Evolutionary conservation across 2,113 vertebrate species (phyloP), one percentile per base, ranked within the genome.

Genomic region (Sphyrna mokarran): DNA sequence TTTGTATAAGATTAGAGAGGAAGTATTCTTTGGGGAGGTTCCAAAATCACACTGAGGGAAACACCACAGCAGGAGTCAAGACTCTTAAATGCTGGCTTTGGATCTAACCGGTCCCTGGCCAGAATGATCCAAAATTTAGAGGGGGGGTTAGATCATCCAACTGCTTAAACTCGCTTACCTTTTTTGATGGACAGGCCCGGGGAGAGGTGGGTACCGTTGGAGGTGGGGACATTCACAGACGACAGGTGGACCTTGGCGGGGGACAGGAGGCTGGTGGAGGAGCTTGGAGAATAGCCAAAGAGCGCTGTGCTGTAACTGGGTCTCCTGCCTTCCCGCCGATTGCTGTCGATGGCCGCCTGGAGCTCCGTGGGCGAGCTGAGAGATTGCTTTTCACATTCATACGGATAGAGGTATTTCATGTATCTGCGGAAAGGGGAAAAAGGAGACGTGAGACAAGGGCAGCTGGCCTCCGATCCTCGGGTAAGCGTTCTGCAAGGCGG

Each of bases 371-470:
- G 99, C 96, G 99, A 99, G 96, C 99, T 99, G 97, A 99, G 97
- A 0, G 98, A 98, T 95, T 99, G 99, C 98, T 99, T 99, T 97
- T 99, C 98, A 48, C 99, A 99, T 97, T 99, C 99, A 0, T 99
- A 99, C 13, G 98, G 98, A 9, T 99, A 99, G 1, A 99, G 97
- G 96, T 99, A 99, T 97, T 99, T 99, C 99, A 99, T 99, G 96
- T 98, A 98, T 97, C 98, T 98, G 96, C 3, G 58, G 83, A 78
- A 68, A 85, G 95, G 43, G 78, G 37, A 9, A 63, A 10, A 95
- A 54, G 95, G 96, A 69, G 29, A 23, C 16, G 11, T 54, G 1
- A 4, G 2, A 54, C 48, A 54, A 54, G 48, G 3, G 48, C 3
- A 54, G 2, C 48, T 4, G 4, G 48, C 48, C 48, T 54, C 48